Evolutionary conservation across 1,140 invertebrate genomes (phyloP).

Genomic region (Drosophila malerkotliana): DNA sequence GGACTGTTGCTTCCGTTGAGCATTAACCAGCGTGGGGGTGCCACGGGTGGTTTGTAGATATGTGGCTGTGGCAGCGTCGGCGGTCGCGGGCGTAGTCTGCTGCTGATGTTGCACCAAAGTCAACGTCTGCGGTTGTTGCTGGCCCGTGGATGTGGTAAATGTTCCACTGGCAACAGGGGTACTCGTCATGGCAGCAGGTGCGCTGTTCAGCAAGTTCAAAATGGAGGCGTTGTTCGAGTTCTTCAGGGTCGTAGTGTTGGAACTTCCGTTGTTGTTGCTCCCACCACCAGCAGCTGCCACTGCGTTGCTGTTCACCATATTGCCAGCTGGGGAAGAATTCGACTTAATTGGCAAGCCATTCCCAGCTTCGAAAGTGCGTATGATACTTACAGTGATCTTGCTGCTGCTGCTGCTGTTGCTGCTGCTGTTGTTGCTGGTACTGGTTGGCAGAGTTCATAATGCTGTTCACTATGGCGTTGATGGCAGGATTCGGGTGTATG

Average conservation of each 20-base stretch:
- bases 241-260: slow-evolving; percentile 79
- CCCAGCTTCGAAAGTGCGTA: too few relatives aligned
- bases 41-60: slow-evolving; percentile 72
- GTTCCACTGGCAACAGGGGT: slow-evolving; percentile 83
- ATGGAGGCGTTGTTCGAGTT: slow-evolving; percentile 88
- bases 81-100: slow-evolving; percentile 31
- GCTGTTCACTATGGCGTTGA: slow-evolving; percentile 90
- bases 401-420: slow-evolving; percentile 88
- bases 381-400: slow-evolving; percentile 55
- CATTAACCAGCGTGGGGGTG: slow-evolving; percentile 56
- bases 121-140: slow-evolving; percentile 60
- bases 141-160: slow-evolving; percentile 79
- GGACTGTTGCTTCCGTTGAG: slow-evolving; percentile 68
- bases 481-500: slow-evolving; percentile 89
- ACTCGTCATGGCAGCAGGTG: slow-evolving; percentile 88
- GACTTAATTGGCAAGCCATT: background rate
- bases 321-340: background rate
- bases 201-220: slow-evolving; percentile 89
- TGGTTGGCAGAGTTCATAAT: slow-evolving; percentile 92
- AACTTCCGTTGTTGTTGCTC: slow-evolving; percentile 54
- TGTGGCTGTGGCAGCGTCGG: slow-evolving; percentile 58
- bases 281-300: slow-evolving; percentile 35
- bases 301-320: slow-evolving; percentile 2
- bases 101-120: slow-evolving; percentile 72
- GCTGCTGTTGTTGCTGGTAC: slow-evolving; percentile 87